Conservation (phyloP, 2,888 invertebrate genomes). For the Campoletis raptor region DNA sequence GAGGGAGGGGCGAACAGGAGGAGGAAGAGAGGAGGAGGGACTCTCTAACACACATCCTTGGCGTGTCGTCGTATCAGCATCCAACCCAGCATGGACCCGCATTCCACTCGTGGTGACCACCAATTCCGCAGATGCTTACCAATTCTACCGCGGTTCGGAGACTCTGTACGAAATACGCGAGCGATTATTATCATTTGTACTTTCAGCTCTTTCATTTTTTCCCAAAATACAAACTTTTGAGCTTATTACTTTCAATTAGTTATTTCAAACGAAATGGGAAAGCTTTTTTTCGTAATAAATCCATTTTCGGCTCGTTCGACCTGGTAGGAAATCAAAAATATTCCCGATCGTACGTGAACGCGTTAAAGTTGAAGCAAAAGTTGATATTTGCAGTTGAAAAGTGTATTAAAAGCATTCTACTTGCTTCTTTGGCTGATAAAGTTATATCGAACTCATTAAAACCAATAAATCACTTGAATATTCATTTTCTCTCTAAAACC, state of each 20-base stretch:
- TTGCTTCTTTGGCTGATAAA: too few species aligned
- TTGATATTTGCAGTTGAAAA: too few species aligned
- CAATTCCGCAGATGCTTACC: slow-evolving; percentile 65
- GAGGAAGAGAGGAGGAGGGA: not conserved
- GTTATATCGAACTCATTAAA: too few species aligned
- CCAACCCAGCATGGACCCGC: slow-evolving; percentile 61
- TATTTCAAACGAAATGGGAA: not conserved
- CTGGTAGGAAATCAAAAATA: not conserved
- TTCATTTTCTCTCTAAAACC: not conserved
- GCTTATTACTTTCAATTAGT: not conserved
- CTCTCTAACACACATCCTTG: slow-evolving; percentile 52
- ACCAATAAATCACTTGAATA: too few species aligned
- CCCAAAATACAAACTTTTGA: not conserved
- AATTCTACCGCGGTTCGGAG: slow-evolving; percentile 40
- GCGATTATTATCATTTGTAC: not conserved
- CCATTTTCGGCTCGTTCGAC: not conserved
- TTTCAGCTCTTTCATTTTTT: not conserved
- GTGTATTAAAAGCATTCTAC: too few species aligned
- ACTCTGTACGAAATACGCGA: not conserved
- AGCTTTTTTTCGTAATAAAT: not conserved
- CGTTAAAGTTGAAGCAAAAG: not conserved
- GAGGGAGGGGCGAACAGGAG: not conserved
- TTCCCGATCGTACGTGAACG: not conserved
- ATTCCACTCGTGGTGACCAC: slow-evolving; percentile 70
- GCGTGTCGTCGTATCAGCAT: slow-evolving; percentile 42